Conservation (phyloP, 2,113 vertebrate species). For the Rhinogobius similis region DNA sequence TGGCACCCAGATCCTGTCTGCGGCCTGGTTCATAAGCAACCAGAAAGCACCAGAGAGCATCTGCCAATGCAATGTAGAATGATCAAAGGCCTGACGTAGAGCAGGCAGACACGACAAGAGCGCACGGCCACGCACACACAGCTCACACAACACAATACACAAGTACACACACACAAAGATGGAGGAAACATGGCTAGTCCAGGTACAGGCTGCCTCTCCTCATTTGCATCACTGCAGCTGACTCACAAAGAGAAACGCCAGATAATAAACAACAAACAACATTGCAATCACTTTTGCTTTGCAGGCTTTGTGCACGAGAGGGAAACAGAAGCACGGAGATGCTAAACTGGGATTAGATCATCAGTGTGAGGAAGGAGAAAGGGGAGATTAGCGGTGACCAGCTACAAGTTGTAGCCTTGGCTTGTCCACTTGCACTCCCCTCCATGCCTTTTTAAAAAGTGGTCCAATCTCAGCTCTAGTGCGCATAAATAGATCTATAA, state of each 20-base stretch:
- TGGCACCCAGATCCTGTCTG: constrained; percentile 69
- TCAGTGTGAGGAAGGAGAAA: constrained; percentile 36
- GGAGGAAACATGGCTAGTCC: constrained; percentile 58
- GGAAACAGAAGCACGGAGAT: constrained; percentile 41
- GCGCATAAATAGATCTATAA: constrained; percentile 77
- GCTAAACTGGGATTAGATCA: constrained; percentile 56
- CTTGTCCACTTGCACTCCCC: constrained; percentile 35
- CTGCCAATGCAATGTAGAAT: constrained; percentile 72
- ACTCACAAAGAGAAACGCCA: constrained; percentile 67
- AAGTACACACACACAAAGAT: constrained; percentile 8
- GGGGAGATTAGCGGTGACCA: constrained; percentile 41
- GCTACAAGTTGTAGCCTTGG: constrained; percentile 33
- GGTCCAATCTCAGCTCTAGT: constrained; percentile 73
- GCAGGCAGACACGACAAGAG: constrained; percentile 42
- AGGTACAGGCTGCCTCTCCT: constrained; percentile 73
- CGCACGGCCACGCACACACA: constrained; percentile 13
- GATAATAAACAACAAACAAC: constrained; percentile 69
- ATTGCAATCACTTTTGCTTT: constrained; percentile 66
- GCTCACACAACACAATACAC: too few species aligned
- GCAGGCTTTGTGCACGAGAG: constrained; percentile 43
- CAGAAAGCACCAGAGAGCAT: constrained; percentile 74
- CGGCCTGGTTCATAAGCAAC: constrained; percentile 68
- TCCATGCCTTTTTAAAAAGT: constrained; percentile 65
- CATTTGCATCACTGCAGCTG: constrained; percentile 71
- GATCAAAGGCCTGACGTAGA: constrained; percentile 71